Evolutionary conservation across 2,113 vertebrate genomes (phyloP).

Genomic region (Actenoides hombroni): DNA sequence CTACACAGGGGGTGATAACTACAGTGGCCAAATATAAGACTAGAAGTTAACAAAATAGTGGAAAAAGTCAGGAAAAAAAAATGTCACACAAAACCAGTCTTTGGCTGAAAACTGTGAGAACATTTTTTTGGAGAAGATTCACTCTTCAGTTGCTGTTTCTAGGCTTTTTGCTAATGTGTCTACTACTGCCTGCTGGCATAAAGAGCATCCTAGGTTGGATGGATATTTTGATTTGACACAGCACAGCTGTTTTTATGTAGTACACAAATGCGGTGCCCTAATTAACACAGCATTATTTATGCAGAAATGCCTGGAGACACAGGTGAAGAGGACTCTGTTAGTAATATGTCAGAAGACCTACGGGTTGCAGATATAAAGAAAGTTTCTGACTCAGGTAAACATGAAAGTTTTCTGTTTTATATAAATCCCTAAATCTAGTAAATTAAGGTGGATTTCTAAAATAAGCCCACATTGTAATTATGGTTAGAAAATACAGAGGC

Average conservation of each 20-base stretch:
- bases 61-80: neutral
- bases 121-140: neutral
- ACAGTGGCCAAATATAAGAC: neutral
- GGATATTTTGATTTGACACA: neutral
- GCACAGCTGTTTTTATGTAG: neutral
- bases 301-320: conserved; percentile 57
- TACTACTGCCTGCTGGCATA: neutral
- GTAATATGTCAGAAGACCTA: conserved; percentile 56
- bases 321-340: conserved; percentile 59
- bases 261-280: neutral
- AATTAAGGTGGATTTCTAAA: neutral
- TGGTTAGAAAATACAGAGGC: neutral
- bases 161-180: neutral
- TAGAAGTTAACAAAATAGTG: neutral
- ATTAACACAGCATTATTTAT: conserved; percentile 44
- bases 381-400: conserved; percentile 63
- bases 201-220: neutral
- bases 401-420: neutral
- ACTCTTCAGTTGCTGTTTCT: neutral
- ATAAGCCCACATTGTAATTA: neutral
- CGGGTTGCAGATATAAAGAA: conserved; percentile 47
- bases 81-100: neutral
- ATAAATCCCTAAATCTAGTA: neutral
- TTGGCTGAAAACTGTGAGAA: neutral
- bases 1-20: neutral